phyloP scores from a whole-genome alignment of 2,797 vertebrate genomes.

The Pristis pectinata region DNA sequence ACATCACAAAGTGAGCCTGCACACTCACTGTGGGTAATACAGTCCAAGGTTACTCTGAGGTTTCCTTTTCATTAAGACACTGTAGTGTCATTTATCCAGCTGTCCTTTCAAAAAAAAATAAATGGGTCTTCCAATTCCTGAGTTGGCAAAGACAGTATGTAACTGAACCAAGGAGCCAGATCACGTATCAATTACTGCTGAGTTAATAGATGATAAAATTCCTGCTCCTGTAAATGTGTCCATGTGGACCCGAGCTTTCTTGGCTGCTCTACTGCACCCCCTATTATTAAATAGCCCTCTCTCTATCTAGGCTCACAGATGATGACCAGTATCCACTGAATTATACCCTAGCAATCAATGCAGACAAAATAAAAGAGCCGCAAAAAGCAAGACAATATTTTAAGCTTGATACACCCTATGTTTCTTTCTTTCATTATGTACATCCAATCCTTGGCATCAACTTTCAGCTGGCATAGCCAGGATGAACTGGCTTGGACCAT shows the following conservation, averaged over 20 bases:
- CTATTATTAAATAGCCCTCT: neutral
- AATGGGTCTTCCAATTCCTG: neutral
- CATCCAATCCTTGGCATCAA: neutral
- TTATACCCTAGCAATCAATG: neutral
- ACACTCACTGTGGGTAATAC: neutral
- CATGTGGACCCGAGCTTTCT: neutral
- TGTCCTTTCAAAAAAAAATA: neutral
- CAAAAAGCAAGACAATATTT: neutral
- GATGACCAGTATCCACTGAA: neutral
- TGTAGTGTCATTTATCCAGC: neutral
- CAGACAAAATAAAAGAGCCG: neutral
- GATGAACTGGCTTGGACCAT: neutral
- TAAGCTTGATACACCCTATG: neutral
- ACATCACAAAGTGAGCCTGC: neutral
- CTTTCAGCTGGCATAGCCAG: neutral
- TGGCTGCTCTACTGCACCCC: neutral
- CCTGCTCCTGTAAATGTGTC: neutral
- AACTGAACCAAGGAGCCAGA: neutral
- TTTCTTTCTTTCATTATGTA: neutral
- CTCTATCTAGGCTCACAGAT: neutral
- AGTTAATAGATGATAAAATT: neutral
- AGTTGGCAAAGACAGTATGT: neutral
- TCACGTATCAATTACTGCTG: neutral
- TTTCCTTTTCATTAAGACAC: conserved; percentile 4
- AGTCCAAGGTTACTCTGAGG: neutral